phyloP scores from a whole-genome alignment of 1,140 invertebrate species.

The Heliconius himera region DNA sequence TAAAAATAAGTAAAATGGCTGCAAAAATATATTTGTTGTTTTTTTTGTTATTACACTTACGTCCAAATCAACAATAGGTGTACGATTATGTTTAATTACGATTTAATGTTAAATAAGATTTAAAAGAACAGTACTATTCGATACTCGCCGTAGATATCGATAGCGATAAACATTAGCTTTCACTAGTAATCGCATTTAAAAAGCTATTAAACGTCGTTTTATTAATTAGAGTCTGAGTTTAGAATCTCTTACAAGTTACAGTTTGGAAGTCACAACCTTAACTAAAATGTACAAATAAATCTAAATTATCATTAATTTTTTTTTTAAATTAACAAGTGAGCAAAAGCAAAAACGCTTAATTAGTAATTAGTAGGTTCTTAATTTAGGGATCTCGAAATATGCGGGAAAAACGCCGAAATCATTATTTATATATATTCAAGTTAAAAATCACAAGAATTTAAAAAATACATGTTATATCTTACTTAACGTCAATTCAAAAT shows the following conservation, averaged over 20 bases:
- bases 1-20: neutral
- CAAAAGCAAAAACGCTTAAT: slow-evolving; percentile 22
- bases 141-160: slow-evolving; percentile 43
- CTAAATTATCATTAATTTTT: slow-evolving; percentile 15
- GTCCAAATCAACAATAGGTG: neutral
- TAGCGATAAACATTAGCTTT: slow-evolving; percentile 47
- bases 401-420: neutral
- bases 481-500: too few species aligned
- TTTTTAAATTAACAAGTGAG: slow-evolving; percentile 30
- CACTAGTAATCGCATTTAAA: slow-evolving; percentile 43
- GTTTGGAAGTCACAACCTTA: slow-evolving; percentile 40
- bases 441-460: neutral
- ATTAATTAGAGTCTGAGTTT: slow-evolving; percentile 48
- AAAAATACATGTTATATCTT: neutral
- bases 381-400: slow-evolving; percentile 22
- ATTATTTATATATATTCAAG: neutral
- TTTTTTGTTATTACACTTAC: neutral
- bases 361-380: slow-evolving; percentile 13
- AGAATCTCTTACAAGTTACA: slow-evolving; percentile 49
- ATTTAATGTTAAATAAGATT: slow-evolving; percentile 21
- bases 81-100: slow-evolving; percentile 15
- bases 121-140: slow-evolving; percentile 60
- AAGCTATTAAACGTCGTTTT: slow-evolving; percentile 52
- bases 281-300: slow-evolving; percentile 29
- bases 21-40: neutral